Evolutionary conservation across 2,888 invertebrate genomes (phyloP).

Genomic region (Chloroclystis v-ata): DNA sequence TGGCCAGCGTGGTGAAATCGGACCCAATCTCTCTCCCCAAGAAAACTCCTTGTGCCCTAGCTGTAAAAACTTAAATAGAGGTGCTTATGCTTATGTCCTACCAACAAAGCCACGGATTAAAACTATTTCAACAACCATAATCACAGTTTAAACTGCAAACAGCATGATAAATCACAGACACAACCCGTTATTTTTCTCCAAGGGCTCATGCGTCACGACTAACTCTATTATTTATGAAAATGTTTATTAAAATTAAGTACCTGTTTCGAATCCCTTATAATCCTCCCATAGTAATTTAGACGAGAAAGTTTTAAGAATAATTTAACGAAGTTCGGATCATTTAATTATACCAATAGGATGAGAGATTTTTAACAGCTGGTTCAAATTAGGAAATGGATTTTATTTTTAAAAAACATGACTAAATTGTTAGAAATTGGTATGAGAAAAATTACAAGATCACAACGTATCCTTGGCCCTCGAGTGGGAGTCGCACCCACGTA

Average conservation of each 20-base stretch:
- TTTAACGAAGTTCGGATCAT: constrained; percentile 49
- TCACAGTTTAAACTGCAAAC: neutral
- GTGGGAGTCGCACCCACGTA: too few species aligned
- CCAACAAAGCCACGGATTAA: too few species aligned
- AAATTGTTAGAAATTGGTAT: too few species aligned
- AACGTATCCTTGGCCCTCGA: too few species aligned
- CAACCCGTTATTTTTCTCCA: constrained; percentile 26
- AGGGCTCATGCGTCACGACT: constrained; percentile 26
- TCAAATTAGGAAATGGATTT: neutral
- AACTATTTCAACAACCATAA: neutral
- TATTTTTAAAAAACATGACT: neutral
- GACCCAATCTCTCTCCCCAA: too few species aligned
- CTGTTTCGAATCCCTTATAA: constrained; percentile 32
- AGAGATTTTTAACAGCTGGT: constrained; percentile 4
- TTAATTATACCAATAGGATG: constrained; percentile 54
- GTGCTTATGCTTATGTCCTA: too few species aligned
- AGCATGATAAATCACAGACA: constrained; percentile 14
- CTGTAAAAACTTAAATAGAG: too few species aligned
- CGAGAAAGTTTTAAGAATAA: constrained; percentile 48
- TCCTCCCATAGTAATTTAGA: constrained; percentile 40
- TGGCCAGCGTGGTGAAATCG: too few species aligned
- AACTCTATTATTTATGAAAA: constrained; percentile 26
- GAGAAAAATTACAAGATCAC: too few species aligned
- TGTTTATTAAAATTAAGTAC: constrained; percentile 28
- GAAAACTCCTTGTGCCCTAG: too few species aligned